phyloP scores from a whole-genome alignment of 2,113 vertebrate genomes.

The Eublepharis macularius region DNA sequence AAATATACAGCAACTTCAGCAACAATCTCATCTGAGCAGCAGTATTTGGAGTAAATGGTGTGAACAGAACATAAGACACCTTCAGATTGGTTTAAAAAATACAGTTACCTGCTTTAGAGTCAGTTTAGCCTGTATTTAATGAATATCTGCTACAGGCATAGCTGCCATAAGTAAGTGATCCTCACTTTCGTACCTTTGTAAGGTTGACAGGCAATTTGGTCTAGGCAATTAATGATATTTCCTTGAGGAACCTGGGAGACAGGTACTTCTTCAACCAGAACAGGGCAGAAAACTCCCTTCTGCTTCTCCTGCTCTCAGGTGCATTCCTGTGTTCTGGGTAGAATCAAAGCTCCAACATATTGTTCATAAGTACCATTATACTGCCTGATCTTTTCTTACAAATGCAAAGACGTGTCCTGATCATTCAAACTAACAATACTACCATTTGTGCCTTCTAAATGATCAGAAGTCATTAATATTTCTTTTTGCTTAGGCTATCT shows the following conservation, averaged over 20 bases:
- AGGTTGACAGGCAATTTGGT: slow-evolving; percentile 8
- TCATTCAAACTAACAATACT: not conserved
- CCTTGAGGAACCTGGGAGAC: slow-evolving; percentile 3
- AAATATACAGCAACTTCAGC: slow-evolving; percentile 61
- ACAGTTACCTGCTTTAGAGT: slow-evolving; percentile 45
- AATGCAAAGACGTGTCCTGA: not conserved
- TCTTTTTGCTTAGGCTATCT: not conserved
- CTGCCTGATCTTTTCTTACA: not conserved
- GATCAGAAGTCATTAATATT: not conserved
- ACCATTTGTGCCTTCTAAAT: not conserved
- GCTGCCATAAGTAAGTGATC: not conserved
- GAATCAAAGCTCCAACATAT: not conserved
- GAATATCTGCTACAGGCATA: slow-evolving; percentile 13
- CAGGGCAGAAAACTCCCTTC: not conserved
- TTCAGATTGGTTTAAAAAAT: slow-evolving; percentile 57
- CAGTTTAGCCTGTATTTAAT: slow-evolving; percentile 4
- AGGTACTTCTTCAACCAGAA: slow-evolving; percentile 11
- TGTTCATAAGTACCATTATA: not conserved
- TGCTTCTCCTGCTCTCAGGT: not conserved
- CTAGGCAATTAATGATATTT: slow-evolving; percentile 23
- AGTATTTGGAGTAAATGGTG: slow-evolving; percentile 63
- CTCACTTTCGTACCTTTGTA: not conserved
- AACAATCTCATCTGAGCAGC: slow-evolving; percentile 52
- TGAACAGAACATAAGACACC: slow-evolving; percentile 57
- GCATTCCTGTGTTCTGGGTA: not conserved